phyloP scores from a whole-genome alignment of 2,888 invertebrate genomes.

The Ichneumoninae sp. region DNA sequence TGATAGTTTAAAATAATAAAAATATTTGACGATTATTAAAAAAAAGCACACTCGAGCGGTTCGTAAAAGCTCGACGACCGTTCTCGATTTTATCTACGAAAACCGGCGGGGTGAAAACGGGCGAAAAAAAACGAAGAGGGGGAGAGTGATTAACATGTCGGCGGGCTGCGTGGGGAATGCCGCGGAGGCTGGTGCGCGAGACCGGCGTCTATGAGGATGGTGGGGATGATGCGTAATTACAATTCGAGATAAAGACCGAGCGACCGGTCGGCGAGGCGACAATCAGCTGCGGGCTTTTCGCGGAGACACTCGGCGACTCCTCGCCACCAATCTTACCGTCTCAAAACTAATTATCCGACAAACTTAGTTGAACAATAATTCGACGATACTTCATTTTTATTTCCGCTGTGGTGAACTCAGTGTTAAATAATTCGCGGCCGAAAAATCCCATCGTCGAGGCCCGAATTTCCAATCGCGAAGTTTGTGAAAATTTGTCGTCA shows the following conservation, averaged over 20 bases:
- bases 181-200: slow-evolving; percentile 56
- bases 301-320: slow-evolving; percentile 69
- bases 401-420: background rate
- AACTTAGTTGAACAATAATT: background rate
- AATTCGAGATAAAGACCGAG: slow-evolving; percentile 74
- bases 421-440: background rate
- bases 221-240: slow-evolving; percentile 74
- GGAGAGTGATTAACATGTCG: slow-evolving; percentile 63
- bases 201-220: slow-evolving; percentile 39
- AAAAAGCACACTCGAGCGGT: background rate
- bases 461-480: background rate
- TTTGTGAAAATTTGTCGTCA: background rate
- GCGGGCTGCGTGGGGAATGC: slow-evolving; percentile 53
- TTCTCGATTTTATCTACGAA: background rate
- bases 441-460: background rate
- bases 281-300: slow-evolving; percentile 77
- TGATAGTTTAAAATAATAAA: background rate
- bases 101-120: slow-evolving; percentile 9
- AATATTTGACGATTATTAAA: background rate
- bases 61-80: slow-evolving; percentile 7
- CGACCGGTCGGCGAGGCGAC: slow-evolving; percentile 71
- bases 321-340: slow-evolving; percentile 53
- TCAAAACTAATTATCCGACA: background rate
- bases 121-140: slow-evolving; percentile 58
- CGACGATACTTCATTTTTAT: background rate